Conservation (phyloP, 1,140 invertebrate species). For the Phenacoccus solenopsis region DNA sequence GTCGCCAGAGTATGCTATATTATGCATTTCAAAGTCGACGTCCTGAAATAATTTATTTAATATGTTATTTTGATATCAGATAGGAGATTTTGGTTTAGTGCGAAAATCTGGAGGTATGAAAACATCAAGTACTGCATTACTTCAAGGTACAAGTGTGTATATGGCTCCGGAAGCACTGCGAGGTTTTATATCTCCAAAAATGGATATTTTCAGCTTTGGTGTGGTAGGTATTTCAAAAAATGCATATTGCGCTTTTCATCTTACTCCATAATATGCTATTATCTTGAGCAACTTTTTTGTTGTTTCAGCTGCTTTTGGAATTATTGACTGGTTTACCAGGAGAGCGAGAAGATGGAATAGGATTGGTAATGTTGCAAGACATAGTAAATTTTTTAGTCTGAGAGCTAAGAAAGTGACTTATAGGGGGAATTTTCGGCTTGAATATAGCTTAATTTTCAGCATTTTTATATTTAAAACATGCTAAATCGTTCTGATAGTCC, state of each 20-base stretch:
- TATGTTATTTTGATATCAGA: constrained; percentile 33
- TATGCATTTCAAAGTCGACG: constrained; percentile 4
- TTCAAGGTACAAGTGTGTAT: constrained; percentile 51
- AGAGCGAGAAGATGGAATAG: constrained; percentile 37
- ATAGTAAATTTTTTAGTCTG: constrained; percentile 24
- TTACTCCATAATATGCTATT: neutral
- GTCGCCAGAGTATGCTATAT: constrained; percentile 44
- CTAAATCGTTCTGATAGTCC: neutral
- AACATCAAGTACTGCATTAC: constrained; percentile 38
- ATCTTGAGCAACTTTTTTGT: constrained; percentile 18
- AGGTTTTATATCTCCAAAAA: constrained; percentile 55
- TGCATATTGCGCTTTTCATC: neutral
- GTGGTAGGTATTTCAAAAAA: constrained; percentile 38
- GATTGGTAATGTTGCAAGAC: constrained; percentile 33
- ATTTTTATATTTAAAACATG: neutral
- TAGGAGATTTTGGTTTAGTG: constrained; percentile 61
- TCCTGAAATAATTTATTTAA: neutral
- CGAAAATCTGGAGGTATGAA: constrained; percentile 36
- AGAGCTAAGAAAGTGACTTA: neutral
- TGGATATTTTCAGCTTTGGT: constrained; percentile 64
- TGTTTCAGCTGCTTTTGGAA: constrained; percentile 44
- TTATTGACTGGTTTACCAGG: constrained; percentile 50
- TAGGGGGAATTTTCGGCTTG: neutral
- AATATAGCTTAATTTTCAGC: neutral
- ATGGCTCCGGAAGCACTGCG: constrained; percentile 60